Evolutionary conservation across 2,888 invertebrate species (phyloP), one percentile per base, ranked within the genome.

Genomic region (Atethmia centrago): DNA sequence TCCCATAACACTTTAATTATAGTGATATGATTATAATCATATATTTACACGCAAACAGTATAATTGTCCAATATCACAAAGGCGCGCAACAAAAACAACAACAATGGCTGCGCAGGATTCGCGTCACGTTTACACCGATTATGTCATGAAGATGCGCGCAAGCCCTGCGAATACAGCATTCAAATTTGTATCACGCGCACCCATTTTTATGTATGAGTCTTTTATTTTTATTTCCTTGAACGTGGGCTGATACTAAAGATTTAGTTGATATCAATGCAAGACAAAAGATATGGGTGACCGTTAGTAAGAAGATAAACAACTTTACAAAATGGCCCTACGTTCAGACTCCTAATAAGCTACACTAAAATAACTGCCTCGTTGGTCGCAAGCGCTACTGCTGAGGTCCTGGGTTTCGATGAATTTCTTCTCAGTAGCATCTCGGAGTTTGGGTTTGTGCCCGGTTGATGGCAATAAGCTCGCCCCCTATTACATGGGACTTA

Each of bases 221-320:
- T 61, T 47, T 55, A 21, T 63, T 62, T 80, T 81, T 79, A 80
- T 84, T 87, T 87, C 87, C 87, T 87, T 81, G 86, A 85, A 80
- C 86, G 87, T 85, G 82, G 9, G 80, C 67, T 71, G 78, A 81
- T 85, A n/a, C 16, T 36, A 77, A 51, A 64, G 70, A 79, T 83
- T 76, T 79, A 56, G 51, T 59, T 51, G 47, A 55, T 58, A 71
- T 69, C 21, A 45, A 58, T 53, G 14, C 21, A n/a, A 63, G 47
- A 83, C 69, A 74, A 74, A n/a, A 69, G 74, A 55, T 55, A 58
- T 63, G 56, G 14, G 47, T 74, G 56, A 19, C 16, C 31, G 5
- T 45, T 45, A 59, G 36, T 45, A 45, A 74, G 25, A 59, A 59
- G 8, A 19, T 21, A 51, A 49, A 49, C 9, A 47, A 47, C 19